phyloP scores from a whole-genome alignment of 2,113 vertebrate species.

The Epinephelus lanceolatus region DNA sequence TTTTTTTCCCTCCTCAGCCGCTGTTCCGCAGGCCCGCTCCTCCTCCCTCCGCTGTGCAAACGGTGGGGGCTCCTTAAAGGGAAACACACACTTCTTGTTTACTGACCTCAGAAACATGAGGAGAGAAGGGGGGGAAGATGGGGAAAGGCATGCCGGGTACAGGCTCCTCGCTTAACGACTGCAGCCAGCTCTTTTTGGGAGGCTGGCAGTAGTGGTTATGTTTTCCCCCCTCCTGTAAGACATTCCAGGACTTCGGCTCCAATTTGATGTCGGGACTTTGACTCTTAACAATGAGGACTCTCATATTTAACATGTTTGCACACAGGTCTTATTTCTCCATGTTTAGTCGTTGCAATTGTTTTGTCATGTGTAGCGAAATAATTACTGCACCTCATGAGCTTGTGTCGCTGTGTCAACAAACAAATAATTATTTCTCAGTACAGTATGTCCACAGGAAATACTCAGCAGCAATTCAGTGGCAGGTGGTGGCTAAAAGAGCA shows the following conservation, averaged over 20 bases:
- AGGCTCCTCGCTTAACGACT: constrained; percentile 22
- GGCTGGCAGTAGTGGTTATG: not conserved
- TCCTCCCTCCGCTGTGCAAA: constrained; percentile 82
- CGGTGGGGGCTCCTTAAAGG: constrained; percentile 87
- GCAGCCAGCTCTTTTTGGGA: constrained; percentile 36
- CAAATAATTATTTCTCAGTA: not conserved
- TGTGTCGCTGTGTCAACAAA: not conserved
- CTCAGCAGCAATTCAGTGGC: too few relatives aligned
- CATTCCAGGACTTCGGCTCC: constrained; percentile 14
- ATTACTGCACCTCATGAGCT: not conserved
- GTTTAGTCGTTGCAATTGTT: not conserved
- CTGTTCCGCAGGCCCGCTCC: constrained; percentile 87
- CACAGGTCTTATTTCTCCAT: not conserved
- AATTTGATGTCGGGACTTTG: constrained; percentile 3
- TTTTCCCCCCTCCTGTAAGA: not conserved
- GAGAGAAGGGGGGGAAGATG: constrained; percentile 34
- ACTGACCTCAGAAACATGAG: constrained; percentile 73
- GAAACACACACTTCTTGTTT: constrained; percentile 79
- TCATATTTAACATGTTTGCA: not conserved
- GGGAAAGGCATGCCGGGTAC: constrained; percentile 50
- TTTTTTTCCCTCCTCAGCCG: constrained; percentile 83
- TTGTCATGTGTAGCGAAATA: not conserved
- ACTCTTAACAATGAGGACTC: not conserved
- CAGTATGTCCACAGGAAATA: too few relatives aligned
- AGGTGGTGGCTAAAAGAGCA: too few relatives aligned